These are phyloP conservation scores for Geodia barretti DNA, from an alignment of 37 sponge, comb jelly and placozoan species.

Conservation along the genomic window DNA sequence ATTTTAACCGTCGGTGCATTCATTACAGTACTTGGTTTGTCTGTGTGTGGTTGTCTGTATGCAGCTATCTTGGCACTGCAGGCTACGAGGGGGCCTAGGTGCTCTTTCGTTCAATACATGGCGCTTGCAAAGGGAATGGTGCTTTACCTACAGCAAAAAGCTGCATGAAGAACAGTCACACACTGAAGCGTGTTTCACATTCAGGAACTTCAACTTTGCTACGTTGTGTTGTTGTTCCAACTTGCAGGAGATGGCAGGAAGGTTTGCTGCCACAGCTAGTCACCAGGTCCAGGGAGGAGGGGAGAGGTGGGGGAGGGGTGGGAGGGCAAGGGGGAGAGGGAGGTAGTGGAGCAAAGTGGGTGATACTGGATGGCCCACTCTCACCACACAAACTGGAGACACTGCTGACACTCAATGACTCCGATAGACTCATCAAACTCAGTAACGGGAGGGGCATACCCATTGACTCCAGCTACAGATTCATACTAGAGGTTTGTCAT, in stretches of 20 bases:
- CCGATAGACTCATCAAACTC: slow-evolving; percentile 17
- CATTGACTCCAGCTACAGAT: neutral
- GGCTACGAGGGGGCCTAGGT: too few relatives aligned
- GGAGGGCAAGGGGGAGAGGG: neutral
- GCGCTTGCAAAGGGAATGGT: too few relatives aligned
- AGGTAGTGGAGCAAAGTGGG: slow-evolving; percentile 1
- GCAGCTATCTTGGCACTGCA: too few relatives aligned
- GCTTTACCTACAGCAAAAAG: too few relatives aligned
- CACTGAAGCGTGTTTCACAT: too few relatives aligned
- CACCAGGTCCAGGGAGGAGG: neutral
- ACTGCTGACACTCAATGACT: slow-evolving; percentile 8
- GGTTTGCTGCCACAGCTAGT: slow-evolving; percentile 39
- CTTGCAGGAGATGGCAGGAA: slow-evolving; percentile 37
- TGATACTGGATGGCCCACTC: slow-evolving; percentile 49
- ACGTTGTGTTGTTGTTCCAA: too few relatives aligned
- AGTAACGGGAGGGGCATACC: slow-evolving; percentile 27
- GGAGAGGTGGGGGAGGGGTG: neutral
- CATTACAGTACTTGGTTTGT: too few relatives aligned
- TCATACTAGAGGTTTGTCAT: slow-evolving; percentile 41
- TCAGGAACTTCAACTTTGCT: too few relatives aligned
- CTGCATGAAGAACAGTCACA: too few relatives aligned
- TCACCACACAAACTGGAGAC: slow-evolving; percentile 30
- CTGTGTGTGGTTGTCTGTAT: too few relatives aligned
- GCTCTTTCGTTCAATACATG: too few relatives aligned
- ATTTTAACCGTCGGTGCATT: too few relatives aligned